Evolutionary conservation across 2,113 vertebrate genomes (phyloP), one percentile per base, ranked within the genome.

Genomic region (Ammodramus savannarum): DNA sequence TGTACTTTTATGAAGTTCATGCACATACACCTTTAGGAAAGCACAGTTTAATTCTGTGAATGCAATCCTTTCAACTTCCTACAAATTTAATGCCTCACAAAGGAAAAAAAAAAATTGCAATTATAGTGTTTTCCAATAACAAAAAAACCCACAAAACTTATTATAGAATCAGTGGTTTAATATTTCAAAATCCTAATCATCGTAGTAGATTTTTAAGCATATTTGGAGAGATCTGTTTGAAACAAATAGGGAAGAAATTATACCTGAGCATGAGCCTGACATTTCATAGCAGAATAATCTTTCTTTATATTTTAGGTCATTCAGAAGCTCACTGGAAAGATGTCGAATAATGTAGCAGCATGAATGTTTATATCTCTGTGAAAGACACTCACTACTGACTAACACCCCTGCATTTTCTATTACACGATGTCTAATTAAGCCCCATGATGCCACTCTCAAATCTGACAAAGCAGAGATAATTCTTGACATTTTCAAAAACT

Each of bases 361-460:
- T 93, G 97, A 97, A 95, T 97, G 96, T 97, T 98, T 98, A 94
- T 67, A 77, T 77, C 89, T 95, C 93, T 97, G 91, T 93, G 96
- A 97, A 97, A 96, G 94, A 96, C 95, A 84, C 88, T 97, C 75
- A 66, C 94, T 96, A 80, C 89, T 92, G 93, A 75, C 93, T 97
- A 96, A 97, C 96, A 96, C 91, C 93, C 87, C 89, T 87, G 95
- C 72, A 95, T 98, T 97, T 95, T 97, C 95, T 95, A 89, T 90
- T 97, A 95, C 95, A 95, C 31, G 34, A 96, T 96, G 95, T 97
- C 96, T 97, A 96, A 98, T 97, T 97, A 97, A 97, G 95, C 92
- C 97, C 96, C 97, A 96, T 94, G 97, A 97, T 66, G 95, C 91
- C 96, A 85, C 91, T 97, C 82, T 96, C 87, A 97, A 96, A 57